Evolutionary conservation across 2,797 vertebrate species (phyloP).

Genomic region (Tiaroga cobitis): DNA sequence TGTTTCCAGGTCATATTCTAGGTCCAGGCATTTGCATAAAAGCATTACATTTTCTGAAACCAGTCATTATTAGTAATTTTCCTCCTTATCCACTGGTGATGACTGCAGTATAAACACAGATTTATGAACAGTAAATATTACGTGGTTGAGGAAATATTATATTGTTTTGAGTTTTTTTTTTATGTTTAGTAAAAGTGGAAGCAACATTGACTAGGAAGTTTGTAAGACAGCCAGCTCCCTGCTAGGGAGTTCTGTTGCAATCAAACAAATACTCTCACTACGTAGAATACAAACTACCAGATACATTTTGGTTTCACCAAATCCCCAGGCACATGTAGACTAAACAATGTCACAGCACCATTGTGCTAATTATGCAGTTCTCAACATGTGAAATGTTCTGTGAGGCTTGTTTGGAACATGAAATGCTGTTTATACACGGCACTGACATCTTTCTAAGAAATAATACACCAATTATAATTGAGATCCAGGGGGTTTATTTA

Average conservation of each 20-base stretch:
- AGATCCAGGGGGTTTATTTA: neutral
- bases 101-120: conserved; percentile 83
- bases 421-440: neutral
- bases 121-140: conserved; percentile 91
- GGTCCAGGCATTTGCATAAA: conserved; percentile 94
- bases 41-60: conserved; percentile 90
- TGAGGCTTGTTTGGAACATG: conserved; percentile 4
- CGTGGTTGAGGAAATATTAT: conserved; percentile 81
- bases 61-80: conserved; percentile 94
- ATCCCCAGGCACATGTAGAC: conserved; percentile 50
- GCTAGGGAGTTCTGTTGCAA: conserved; percentile 68
- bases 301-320: conserved; percentile 69
- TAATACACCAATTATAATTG: neutral
- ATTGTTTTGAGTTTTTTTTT: conserved; percentile 72
- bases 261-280: conserved; percentile 63
- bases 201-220: conserved; percentile 49
- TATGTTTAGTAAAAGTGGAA: conserved; percentile 58
- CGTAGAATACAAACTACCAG: conserved; percentile 68
- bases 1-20: conserved; percentile 98
- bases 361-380: conserved; percentile 55
- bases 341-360: conserved; percentile 56
- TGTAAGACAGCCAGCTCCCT: conserved; percentile 27
- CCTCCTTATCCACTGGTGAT: conserved; percentile 87
- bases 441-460: conserved; percentile 20
- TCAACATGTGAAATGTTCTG: conserved; percentile 46